These are phyloP conservation scores for Cynopterus brachyotis DNA, from an alignment of 2,113 vertebrate species.

Conservation along the genomic window DNA sequence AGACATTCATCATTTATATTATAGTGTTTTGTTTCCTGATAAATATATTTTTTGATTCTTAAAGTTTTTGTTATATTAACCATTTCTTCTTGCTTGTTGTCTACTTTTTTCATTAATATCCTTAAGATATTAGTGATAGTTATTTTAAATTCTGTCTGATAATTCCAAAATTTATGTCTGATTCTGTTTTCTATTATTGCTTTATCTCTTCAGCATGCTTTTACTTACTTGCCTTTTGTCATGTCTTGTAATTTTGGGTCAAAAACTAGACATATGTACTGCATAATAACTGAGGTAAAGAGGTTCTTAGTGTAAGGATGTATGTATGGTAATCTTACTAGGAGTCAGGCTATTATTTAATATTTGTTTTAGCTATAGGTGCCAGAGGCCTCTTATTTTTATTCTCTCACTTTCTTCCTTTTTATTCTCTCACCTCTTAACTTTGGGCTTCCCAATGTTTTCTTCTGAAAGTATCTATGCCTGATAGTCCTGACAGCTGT, in stretches of 20 bases:
- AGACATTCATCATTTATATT: neutral
- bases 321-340: neutral
- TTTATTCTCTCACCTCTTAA: neutral
- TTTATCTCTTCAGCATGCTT: neutral
- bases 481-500: no score
- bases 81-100: neutral
- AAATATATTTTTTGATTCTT: neutral
- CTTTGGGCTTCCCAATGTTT: neutral
- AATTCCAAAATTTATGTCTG: neutral
- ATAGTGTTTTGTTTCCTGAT: neutral
- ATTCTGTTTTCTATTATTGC: neutral
- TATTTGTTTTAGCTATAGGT: neutral
- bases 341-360: neutral
- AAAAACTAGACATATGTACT: neutral
- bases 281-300: neutral
- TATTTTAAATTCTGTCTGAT: neutral
- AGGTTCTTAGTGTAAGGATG: neutral
- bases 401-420: neutral
- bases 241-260: neutral
- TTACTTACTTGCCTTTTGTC: conserved; percentile 1
- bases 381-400: neutral
- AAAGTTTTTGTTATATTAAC: neutral
- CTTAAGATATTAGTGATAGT: neutral
- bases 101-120: neutral
- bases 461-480: neutral